Conservation (phyloP, 2,888 invertebrate species). For the Pecten maximus region DNA sequence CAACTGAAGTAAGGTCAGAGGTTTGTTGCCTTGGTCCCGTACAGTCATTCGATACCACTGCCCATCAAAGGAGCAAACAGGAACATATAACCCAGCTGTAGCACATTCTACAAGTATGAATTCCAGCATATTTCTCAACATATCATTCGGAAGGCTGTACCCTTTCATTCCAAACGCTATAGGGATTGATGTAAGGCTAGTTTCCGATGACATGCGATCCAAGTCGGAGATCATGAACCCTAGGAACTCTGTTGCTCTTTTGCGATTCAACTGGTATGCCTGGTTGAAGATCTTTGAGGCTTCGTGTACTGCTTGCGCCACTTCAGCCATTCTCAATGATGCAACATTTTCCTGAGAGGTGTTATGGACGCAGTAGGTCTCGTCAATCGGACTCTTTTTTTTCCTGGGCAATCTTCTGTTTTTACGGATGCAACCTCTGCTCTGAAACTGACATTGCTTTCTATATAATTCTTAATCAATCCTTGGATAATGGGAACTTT, state of each 20-base stretch:
- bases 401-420: too few species aligned
- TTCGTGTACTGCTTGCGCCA: too few species aligned
- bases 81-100: slow-evolving; percentile 48
- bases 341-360: too few species aligned
- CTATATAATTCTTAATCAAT: too few species aligned
- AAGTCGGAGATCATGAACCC: slow-evolving; percentile 53
- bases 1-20: slow-evolving; percentile 52
- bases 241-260: slow-evolving; percentile 52
- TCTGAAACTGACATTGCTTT: too few species aligned
- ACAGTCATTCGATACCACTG: slow-evolving; percentile 52
- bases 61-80: slow-evolving; percentile 55
- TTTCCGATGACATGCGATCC: slow-evolving; percentile 43
- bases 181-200: slow-evolving; percentile 43
- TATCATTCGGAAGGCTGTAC: slow-evolving; percentile 48
- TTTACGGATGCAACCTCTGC: too few species aligned
- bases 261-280: slow-evolving; percentile 39
- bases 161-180: slow-evolving; percentile 56
- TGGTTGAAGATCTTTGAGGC: not conserved
- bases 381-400: too few species aligned
- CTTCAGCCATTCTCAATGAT: too few species aligned
- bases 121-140: slow-evolving; percentile 45
- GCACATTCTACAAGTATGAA: slow-evolving; percentile 41
- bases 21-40: slow-evolving; percentile 35
- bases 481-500: too few species aligned
- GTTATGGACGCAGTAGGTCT: too few species aligned